Conservation (phyloP, 1,140 invertebrate genomes). For the Brachionus angularis region DNA sequence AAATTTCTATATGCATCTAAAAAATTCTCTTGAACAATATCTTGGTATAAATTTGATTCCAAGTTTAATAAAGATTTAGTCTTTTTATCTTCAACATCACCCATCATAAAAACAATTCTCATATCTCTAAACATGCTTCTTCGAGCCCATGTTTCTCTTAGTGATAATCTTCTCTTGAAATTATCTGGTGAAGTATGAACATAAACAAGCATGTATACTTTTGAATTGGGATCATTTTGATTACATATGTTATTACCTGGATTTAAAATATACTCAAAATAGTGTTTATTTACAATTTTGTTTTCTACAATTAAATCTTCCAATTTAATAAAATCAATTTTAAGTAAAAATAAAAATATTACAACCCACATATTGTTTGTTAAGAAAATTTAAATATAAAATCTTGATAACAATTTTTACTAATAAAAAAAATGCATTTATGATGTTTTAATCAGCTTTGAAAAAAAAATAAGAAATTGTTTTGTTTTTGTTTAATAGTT, state of each 20-base stretch:
- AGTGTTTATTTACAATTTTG: slow-evolving; percentile 46
- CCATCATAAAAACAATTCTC: slow-evolving; percentile 48
- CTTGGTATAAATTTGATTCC: slow-evolving; percentile 64
- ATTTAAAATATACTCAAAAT: slow-evolving; percentile 46
- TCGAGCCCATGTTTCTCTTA: slow-evolving; percentile 46
- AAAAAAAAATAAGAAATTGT: no score
- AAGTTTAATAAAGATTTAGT: slow-evolving; percentile 60
- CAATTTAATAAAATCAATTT: no score
- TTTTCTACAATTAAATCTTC: not conserved
- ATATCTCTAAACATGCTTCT: slow-evolving; percentile 41
- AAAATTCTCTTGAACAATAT: slow-evolving; percentile 59
- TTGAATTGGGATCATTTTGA: not conserved
- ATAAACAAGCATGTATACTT: slow-evolving; percentile 42
- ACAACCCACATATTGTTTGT: no score
- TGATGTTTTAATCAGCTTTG: no score
- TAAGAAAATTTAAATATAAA: no score
- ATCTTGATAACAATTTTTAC: no score
- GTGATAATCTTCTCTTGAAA: slow-evolving; percentile 45
- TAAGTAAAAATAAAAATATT: no score
- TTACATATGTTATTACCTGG: slow-evolving; percentile 7
- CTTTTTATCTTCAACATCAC: slow-evolving; percentile 40
- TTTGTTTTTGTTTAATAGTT: no score
- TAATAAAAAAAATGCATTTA: no score
- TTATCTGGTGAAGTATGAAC: slow-evolving; percentile 46
- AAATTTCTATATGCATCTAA: slow-evolving; percentile 74